Evolutionary conservation across 1,140 invertebrate species (phyloP), one percentile per base, ranked within the genome.

Genomic region (Heliconius himera): DNA sequence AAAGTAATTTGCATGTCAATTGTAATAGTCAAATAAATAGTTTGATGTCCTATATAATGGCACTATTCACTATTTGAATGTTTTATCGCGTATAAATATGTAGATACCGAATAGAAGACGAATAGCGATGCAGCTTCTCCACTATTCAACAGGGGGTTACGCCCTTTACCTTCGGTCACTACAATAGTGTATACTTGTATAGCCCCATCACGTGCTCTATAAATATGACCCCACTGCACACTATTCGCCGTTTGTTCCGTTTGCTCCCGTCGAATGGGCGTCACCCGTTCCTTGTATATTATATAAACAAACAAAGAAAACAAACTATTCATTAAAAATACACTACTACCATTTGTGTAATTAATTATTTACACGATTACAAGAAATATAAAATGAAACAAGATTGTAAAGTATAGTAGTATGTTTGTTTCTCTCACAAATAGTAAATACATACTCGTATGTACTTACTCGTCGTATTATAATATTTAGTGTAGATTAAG

Each of bases 161-260:
- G 60, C 60, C 60, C 11, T 66, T 66, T 66, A 66, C 60, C 26
- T 66, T 66, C 22, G 60, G 60, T 66, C 60, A 66, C 60, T 66
- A 66, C 60, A 66, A 26, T 66, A 66, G 60, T 66, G 60, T 66
- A 16, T 66, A 66, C 49, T 20, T 20, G 49, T 20, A 51, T 51
- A 51, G 49, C 22, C 22, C 26, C 60, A 22, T 66, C 60, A 66
- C 22, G 60, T 66, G 60, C 60, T 66, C 60, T 66, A 66, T 66
- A 66, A 66, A 66, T 66, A 66, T 66, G 22, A 66, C 60, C 60
- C 60, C 29, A 29, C 60, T 66, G 60, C 60, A 29, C 26, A 66
- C 60, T 66, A 66, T 66, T 66, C 60, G 60, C 60, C 60, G 60
- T 66, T 66, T 66, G 60, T 66, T 66, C 60, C 22, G 26, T 66